phyloP scores from a whole-genome alignment of 2,113 vertebrate genomes.

The Corapipo altera region DNA sequence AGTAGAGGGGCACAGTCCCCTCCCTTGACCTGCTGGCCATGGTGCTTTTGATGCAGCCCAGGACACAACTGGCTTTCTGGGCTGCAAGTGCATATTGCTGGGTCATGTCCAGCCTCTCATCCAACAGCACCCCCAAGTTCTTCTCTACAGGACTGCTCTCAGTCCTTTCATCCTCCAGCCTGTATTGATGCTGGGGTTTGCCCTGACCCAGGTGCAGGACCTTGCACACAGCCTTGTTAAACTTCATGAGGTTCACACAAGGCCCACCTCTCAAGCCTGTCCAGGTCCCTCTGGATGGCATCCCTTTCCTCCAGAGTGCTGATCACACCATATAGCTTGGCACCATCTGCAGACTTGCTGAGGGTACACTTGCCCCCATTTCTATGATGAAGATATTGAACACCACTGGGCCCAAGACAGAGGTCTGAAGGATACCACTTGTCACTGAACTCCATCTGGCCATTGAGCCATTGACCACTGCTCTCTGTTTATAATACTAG shows the following conservation, averaged over 20 bases:
- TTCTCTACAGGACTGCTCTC: not conserved
- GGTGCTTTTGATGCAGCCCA: not conserved
- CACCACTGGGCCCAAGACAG: not conserved
- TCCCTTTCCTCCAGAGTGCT: not conserved
- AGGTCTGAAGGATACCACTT: not conserved
- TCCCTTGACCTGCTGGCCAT: not conserved
- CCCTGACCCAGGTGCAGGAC: too few species aligned
- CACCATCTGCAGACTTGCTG: not conserved
- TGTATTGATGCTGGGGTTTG: not conserved
- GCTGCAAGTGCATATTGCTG: not conserved
- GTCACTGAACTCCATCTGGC: not conserved
- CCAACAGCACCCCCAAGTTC: not conserved
- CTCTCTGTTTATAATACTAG: not conserved
- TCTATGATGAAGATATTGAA: not conserved
- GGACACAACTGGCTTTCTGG: not conserved
- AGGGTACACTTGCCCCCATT: not conserved
- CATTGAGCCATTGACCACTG: not conserved
- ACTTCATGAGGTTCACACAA: not conserved
- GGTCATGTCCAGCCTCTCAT: not conserved
- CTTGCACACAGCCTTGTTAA: not conserved
- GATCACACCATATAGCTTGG: not conserved
- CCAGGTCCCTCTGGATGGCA: not conserved
- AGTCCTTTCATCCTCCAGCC: not conserved
- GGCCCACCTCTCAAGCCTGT: not conserved
- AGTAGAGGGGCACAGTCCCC: not conserved